Evolutionary conservation across 2,888 invertebrate genomes (phyloP), one percentile per base, ranked within the genome.

Genomic region (Halocaridina rubra): DNA sequence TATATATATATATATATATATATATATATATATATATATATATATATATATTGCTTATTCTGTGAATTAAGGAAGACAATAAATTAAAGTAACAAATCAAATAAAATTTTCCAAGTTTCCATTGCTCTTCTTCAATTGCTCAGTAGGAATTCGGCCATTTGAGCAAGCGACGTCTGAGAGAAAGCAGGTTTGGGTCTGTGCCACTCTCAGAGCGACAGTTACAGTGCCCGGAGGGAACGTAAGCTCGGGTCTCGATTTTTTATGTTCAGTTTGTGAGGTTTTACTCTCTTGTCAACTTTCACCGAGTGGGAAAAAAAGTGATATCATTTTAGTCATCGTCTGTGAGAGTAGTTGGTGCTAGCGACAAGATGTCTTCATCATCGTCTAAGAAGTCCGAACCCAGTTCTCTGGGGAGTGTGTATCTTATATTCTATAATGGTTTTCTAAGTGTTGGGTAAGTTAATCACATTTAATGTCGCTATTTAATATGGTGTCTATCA

Each of bases 371-470:
- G n/a, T n/a, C n/a, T n/a, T n/a, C n/a, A n/a, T n/a, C n/a, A n/a
- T n/a, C n/a, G 64, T 27, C 67, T 22, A 76, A 76, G 19, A 46
- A 46, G 3, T 27, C 13, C 3, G 78, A 29, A 22, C 16, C 69
- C 7, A 71, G 46, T 16, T 64, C 84, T 4, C 59, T 71, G 0
- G 80, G 77, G 5, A 81, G 76, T 5, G 39, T 80, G n/a, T 85
- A 85, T 33, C 71, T 85, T 16, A 46, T 80, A 5, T 80, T 80
- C 46, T 85, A 85, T 53, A 85, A 85, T 30, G 69, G 80, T 24
- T 85, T 80, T 61, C 59, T 80, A 2, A 77, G 80, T 57, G 71
- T 80, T 4, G 85, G 85, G 85, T 85, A 57, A 53, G 80, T 22
- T 27, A 8, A n/a, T n/a, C n/a, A n/a, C n/a, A n/a, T n/a, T n/a